Evolutionary conservation across 2,797 vertebrate genomes (phyloP).

Genomic region (Sebastes cheni): DNA sequence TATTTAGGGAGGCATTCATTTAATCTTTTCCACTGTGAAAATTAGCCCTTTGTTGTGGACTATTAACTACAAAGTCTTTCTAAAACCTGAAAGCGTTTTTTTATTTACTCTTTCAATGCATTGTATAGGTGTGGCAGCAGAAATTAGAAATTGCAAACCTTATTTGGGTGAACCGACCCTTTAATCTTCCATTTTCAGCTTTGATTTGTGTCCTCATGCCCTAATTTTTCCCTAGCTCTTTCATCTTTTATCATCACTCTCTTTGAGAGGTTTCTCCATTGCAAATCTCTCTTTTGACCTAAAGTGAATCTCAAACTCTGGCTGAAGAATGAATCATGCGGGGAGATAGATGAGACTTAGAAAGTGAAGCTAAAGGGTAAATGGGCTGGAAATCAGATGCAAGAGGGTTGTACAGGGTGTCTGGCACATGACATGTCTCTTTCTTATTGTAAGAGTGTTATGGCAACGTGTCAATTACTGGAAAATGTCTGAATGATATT

Average conservation of each 20-base stretch:
- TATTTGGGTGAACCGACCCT: background rate
- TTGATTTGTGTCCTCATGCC: background rate
- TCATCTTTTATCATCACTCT: conserved; percentile 21
- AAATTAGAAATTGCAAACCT: background rate
- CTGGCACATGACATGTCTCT: background rate
- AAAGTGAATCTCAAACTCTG: conserved; percentile 12
- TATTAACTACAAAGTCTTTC: conserved; percentile 25
- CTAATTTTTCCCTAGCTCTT: background rate
- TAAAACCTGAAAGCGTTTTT: conserved; percentile 6
- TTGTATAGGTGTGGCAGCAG: background rate
- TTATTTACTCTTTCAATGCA: background rate
- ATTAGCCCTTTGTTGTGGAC: conserved; percentile 3
- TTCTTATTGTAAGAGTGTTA: background rate
- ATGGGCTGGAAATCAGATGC: conserved; percentile 1
- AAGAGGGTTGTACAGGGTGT: background rate
- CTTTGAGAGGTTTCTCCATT: conserved; percentile 7
- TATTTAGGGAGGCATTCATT: conserved; percentile 49
- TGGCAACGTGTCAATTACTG: background rate
- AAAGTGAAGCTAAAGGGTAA: conserved; percentile 4
- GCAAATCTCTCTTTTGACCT: conserved; percentile 23
- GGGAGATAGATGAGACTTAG: background rate
- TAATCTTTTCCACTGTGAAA: conserved; percentile 47
- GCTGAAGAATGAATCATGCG: conserved; percentile 7
- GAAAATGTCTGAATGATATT: background rate
- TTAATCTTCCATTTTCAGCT: background rate